phyloP scores from a whole-genome alignment of 2,797 vertebrate species.

The Pseudomugil gertrudae region DNA sequence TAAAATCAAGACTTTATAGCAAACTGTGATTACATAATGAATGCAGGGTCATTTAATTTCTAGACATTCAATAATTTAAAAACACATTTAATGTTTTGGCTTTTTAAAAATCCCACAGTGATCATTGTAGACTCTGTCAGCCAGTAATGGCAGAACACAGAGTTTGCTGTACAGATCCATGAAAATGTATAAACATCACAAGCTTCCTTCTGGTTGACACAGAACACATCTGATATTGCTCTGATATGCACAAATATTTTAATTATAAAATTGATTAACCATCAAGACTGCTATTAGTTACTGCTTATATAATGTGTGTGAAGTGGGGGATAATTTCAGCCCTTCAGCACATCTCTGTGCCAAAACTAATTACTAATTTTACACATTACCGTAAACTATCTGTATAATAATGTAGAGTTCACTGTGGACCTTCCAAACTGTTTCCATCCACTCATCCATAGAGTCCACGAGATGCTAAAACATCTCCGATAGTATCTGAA shows the following conservation, averaged over 20 bases:
- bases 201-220: neutral
- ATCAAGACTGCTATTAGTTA: neutral
- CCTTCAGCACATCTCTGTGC: neutral
- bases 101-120: neutral
- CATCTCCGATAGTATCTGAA: neutral
- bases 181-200: neutral
- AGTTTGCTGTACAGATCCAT: neutral
- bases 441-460: neutral
- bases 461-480: neutral
- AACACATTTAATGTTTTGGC: conserved; percentile 1
- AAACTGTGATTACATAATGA: neutral
- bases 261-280: neutral
- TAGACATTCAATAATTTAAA: neutral
- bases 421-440: neutral
- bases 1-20: conserved; percentile 6
- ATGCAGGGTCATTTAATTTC: neutral
- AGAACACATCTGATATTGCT: neutral
- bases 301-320: neutral
- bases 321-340: neutral
- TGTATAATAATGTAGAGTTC: neutral
- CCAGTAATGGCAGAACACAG: conserved; percentile 11
- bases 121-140: conserved; percentile 10
- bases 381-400: neutral
- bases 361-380: neutral
- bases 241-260: neutral